Evolutionary conservation across 2,888 invertebrate species (phyloP).

Genomic region (Synergus laeviventris): DNA sequence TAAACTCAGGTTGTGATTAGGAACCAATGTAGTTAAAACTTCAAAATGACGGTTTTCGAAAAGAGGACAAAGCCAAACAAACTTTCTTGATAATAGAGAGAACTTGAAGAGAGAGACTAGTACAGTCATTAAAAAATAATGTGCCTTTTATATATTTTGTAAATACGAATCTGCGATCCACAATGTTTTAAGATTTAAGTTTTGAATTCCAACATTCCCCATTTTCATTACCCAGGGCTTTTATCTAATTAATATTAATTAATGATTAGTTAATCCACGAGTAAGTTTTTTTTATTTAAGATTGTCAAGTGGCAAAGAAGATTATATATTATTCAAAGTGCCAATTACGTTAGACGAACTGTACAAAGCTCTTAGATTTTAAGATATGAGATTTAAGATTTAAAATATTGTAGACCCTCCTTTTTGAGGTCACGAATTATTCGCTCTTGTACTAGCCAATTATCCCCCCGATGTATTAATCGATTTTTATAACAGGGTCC

Average conservation of each 20-base stretch:
- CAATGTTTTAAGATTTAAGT: no score
- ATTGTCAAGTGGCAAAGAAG: background rate
- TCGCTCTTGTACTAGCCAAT: background rate
- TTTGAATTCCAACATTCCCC: background rate
- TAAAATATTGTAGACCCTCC: background rate
- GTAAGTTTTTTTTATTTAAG: background rate
- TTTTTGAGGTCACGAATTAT: background rate
- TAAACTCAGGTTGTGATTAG: background rate
- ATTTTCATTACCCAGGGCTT: background rate
- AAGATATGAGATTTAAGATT: background rate
- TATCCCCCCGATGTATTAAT: background rate
- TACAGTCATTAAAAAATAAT: background rate
- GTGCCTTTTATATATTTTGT: background rate
- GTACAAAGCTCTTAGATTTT: background rate
- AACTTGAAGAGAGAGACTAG: background rate
- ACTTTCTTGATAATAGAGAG: background rate
- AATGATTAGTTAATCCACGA: background rate
- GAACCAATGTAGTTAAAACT: background rate
- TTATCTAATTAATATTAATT: background rate
- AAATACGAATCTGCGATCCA: background rate
- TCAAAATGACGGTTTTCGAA: background rate
- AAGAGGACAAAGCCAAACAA: background rate
- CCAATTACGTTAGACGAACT: background rate
- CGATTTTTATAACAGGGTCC: slow-evolving; percentile 21
- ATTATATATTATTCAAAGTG: background rate